Evolutionary conservation across 1,140 invertebrate species (phyloP).

Genomic region (Papilio machaon): DNA sequence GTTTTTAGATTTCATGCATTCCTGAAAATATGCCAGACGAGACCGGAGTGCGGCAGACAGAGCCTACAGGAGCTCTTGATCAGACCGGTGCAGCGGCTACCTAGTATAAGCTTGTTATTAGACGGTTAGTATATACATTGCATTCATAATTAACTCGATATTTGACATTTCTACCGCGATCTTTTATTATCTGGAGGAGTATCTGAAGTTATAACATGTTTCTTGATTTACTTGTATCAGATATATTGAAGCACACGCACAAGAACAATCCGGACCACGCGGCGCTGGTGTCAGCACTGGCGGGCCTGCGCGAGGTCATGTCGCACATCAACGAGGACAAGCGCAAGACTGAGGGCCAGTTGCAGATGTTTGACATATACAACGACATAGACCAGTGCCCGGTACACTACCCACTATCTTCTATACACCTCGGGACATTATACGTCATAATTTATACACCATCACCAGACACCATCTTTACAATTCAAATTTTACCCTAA

Average conservation of each 20-base stretch:
- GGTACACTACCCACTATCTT: not conserved
- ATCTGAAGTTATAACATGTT: too few species aligned
- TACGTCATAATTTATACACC: too few species aligned
- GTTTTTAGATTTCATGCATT: slow-evolving; percentile 94
- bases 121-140: slow-evolving; percentile 86
- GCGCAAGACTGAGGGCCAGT: slow-evolving; percentile 95
- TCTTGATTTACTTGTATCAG: slow-evolving; percentile 72
- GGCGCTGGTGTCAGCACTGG: slow-evolving; percentile 92
- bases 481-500: too few species aligned
- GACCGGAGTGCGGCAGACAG: slow-evolving; percentile 97
- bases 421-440: not conserved
- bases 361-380: slow-evolving; percentile 98
- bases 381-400: slow-evolving; percentile 99
- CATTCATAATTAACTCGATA: not conserved
- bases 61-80: slow-evolving; percentile 97
- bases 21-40: slow-evolving; percentile 96
- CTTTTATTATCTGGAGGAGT: too few species aligned
- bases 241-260: slow-evolving; percentile 95
- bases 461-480: too few species aligned
- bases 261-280: slow-evolving; percentile 93
- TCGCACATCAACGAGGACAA: slow-evolving; percentile 99
- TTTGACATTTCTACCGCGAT: not conserved
- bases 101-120: slow-evolving; percentile 96
- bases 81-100: slow-evolving; percentile 97
- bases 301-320: slow-evolving; percentile 95